Base-by-base conservation (phyloP, 2,797 vertebrate genomes). In the Holocentrus rufus region DNA sequence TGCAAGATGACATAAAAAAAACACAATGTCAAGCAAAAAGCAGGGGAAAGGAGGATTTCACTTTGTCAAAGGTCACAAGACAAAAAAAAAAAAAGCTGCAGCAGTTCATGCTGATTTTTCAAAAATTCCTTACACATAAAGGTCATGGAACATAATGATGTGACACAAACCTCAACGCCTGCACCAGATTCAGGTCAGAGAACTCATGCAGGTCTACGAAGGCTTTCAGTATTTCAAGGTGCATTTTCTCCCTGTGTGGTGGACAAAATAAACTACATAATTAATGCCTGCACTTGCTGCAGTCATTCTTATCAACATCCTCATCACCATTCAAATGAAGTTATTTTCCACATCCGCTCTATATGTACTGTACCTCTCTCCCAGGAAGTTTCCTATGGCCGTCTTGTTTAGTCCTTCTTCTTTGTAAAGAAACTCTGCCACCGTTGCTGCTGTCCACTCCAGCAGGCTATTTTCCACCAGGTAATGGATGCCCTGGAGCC, bases 401-500 rank as follows among this genome's bases (percentile, higher is more conserved):
- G 95, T 96, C 91, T 98, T 98, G 90, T 95, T 96, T 61, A 98
- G 93, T n/a, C 97, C 96, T 61, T 98, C 97, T 2, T 97, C 97
- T 83, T 96, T 97, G 86, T 96, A 95, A 4, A 98, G 95, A 81
- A 98, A 98, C 81, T 85, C 95, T 1, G 97, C 96, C 0, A 98
- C 94, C 0, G 95, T 85, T 50, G 94, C 91, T 1, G 92, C 85
- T 10, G 84, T 63, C 54, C 93, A 89, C 9, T 93, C 92, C 85
- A 98, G 81, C 2, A 98, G 84, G 9, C 86, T 59, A 4, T 95
- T 93, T 31, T 96, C 94, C 0, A 62, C 92, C 81, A 98, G 89
- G 74, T 96, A 97, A 54, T 92, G 87, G 69, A 98, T 89, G 0
- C 97, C 97, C 97, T 98, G 83, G 1, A 69, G 54, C n/a, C 54